Percentiles rank a stretch among this genome's conserved stretches.
Evolutionary conservation across 2,113 vertebrate species (phyloP).

Genomic region (Microtus pennsylvanicus): DNA sequence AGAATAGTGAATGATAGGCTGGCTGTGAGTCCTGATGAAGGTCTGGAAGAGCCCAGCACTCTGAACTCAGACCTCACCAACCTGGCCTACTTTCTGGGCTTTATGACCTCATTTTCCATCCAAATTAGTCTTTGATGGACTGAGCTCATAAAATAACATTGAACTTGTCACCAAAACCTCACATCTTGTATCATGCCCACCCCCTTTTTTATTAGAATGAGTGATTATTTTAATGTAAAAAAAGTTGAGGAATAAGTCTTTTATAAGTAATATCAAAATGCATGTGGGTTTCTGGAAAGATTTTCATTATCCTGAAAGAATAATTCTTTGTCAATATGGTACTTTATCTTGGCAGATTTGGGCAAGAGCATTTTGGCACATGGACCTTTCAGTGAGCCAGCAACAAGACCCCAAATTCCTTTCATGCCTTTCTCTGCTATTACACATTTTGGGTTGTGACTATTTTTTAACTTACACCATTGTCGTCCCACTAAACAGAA

Average conservation of each 20-base stretch:
- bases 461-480: neutral
- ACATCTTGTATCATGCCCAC: neutral
- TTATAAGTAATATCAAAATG: constrained; percentile 12
- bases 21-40: neutral
- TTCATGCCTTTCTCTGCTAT: neutral
- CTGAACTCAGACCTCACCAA: neutral
- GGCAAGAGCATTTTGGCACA: constrained; percentile 3
- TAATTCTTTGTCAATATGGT: neutral
- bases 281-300: neutral
- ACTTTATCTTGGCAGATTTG: neutral
- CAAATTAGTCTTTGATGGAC: neutral
- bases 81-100: neutral
- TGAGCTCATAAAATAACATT: neutral
- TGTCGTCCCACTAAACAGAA: neutral
- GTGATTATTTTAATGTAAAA: neutral
- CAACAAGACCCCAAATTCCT: neutral
- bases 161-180: neutral
- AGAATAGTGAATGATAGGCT: constrained; percentile 19
- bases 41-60: neutral
- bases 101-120: neutral
- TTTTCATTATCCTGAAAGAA: constrained; percentile 36
- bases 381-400: neutral
- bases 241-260: neutral
- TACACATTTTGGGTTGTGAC: neutral
- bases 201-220: neutral